These are phyloP conservation scores for Heliothis virescens DNA, from an alignment of 1,140 invertebrate species.

Conservation along the genomic window DNA sequence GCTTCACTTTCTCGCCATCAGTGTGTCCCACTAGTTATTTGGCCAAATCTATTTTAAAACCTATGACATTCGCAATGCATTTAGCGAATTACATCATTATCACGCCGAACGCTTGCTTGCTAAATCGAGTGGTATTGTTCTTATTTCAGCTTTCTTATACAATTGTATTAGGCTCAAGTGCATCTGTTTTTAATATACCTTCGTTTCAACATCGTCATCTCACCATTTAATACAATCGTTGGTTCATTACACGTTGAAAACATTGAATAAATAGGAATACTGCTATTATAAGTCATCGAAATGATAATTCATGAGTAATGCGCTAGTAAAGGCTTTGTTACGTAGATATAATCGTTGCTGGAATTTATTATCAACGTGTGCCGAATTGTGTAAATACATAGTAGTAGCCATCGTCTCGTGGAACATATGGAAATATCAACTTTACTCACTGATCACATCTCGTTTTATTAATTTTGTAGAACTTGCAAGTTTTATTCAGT, in stretches of 20 bases:
- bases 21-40: conserved; percentile 34
- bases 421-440: conserved; percentile 20
- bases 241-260: conserved; percentile 16
- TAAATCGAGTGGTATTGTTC: conserved; percentile 69
- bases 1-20: conserved; percentile 68
- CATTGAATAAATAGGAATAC: background rate
- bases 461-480: conserved; percentile 31
- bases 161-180: conserved; percentile 41
- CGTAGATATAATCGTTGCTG: conserved; percentile 33
- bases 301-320: conserved; percentile 17
- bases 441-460: conserved; percentile 23
- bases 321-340: conserved; percentile 45
- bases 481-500: conserved; percentile 31
- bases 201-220: conserved; percentile 33
- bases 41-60: conserved; percentile 51
- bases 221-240: conserved; percentile 27
- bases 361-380: conserved; percentile 21
- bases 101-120: conserved; percentile 79
- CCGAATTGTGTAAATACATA: conserved; percentile 14
- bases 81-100: conserved; percentile 67
- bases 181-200: conserved; percentile 38
- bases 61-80: conserved; percentile 79
- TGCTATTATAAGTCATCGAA: background rate
- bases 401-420: conserved; percentile 26
- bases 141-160: conserved; percentile 66